Conservation (phyloP, 1,140 invertebrate species). For the Hylyphantes graminicola region DNA sequence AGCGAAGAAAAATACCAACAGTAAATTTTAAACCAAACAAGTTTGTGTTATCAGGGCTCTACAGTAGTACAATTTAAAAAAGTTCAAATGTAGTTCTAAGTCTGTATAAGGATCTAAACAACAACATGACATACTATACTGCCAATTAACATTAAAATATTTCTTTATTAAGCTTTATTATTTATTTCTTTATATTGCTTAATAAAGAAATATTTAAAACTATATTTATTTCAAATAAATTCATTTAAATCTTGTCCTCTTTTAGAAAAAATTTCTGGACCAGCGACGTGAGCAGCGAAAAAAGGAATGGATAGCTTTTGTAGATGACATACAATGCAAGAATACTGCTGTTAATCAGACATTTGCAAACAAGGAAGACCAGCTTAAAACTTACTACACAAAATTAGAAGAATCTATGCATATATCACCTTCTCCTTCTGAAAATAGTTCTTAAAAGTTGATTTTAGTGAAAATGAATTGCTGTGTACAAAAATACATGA, state of each 20-base stretch:
- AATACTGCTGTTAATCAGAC: conserved; percentile 75
- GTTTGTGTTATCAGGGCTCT: no score
- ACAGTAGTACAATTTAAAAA: no score
- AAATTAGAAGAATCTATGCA: conserved; percentile 81
- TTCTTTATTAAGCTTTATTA: not conserved
- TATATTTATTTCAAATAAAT: no score
- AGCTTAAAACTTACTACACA: conserved; percentile 78
- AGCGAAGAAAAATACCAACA: no score
- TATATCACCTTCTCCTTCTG: conserved; percentile 66
- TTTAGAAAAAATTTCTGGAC: conserved; percentile 71
- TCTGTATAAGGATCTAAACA: no score
- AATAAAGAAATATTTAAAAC: not conserved
- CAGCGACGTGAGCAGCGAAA: conserved; percentile 74
- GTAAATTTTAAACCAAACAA: no score
- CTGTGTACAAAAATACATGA: no score
- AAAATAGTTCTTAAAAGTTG: conserved; percentile 9
- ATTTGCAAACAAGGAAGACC: conserved; percentile 81
- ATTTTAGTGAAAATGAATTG: no score
- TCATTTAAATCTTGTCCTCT: conserved; percentile 65
- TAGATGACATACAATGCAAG: conserved; percentile 59
- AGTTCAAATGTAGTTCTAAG: no score
- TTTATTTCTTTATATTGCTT: not conserved
- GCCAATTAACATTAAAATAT: no score
- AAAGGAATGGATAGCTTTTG: conserved; percentile 77
- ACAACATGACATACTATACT: no score